Base-by-base conservation (phyloP, 2,113 vertebrate species). In the Bos indicus region DNA sequence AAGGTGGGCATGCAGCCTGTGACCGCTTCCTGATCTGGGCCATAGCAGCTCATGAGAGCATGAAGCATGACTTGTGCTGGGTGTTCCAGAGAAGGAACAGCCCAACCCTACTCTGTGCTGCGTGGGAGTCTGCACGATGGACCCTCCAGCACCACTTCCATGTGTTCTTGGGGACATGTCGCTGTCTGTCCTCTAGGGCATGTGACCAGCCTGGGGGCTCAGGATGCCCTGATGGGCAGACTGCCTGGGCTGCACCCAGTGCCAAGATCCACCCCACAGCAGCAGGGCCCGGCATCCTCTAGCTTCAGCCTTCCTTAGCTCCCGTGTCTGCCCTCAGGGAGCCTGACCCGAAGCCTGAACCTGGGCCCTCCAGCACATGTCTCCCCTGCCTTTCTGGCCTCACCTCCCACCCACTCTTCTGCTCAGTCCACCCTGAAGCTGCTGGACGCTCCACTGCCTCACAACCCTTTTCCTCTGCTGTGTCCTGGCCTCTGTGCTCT, bases 31-130 rank as follows among this genome's bases (percentile, higher is more conserved):
- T 16, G 40, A 46, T 78, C 64, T 26, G 23, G 74, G 74, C 74
- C 74, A 15, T 40, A 40, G 40, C 0, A 0, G 0, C 0, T 43
- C 40, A 0, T 46, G 74, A 43, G 40, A 46, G 25, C 2, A 0
- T 46, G 74, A 8, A 77, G n/a, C 74, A 4, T 2, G 40, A 28
- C 40, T 28, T 2, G 40, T 2, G 6, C 71, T 43, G 74, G 40
- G 15, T 77, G 74, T 26, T 77, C 40, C 3, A 28, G 74, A 77
- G 23, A 46, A 77, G 26, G 74, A 43, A 77, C 25, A 4, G 74
- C 40, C 74, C 3, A 25, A 15, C 40, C 40, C 3, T 77, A 3
- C 74, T 16, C 40, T 26, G 23, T 28, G 74, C 62, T 17, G 40
- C 0, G 0, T 25, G 23, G 12, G 36, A 46, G 12, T 46, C 7